Evolutionary conservation across 35 echinoderm and acorn worm genomes (phyloP).

Genomic region (Nesometra sesokonis): DNA sequence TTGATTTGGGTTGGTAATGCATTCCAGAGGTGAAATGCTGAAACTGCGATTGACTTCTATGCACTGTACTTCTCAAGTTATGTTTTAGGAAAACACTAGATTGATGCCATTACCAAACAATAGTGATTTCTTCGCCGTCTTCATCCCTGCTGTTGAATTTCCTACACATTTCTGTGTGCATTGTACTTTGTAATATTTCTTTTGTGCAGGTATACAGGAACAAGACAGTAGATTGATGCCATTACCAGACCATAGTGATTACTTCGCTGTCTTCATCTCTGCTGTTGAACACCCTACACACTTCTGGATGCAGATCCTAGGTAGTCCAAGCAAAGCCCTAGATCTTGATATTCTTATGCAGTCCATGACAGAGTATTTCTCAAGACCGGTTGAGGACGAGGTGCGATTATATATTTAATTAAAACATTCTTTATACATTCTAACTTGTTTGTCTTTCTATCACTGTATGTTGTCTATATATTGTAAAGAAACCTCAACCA

Average conservation of each 20-base stretch:
- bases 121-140: conserved; percentile 66
- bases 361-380: conserved; percentile 82
- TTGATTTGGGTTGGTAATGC: too few relatives aligned
- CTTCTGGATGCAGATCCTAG: conserved; percentile 88
- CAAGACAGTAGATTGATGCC: neutral
- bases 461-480: too few relatives aligned
- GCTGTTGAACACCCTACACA: conserved; percentile 72
- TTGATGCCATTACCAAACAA: conserved; percentile 25
- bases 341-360: conserved; percentile 58
- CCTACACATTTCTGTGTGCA: too few relatives aligned
- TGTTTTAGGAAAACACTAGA: neutral
- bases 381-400: conserved; percentile 40
- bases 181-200: neutral
- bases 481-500: too few relatives aligned
- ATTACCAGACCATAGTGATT: conserved; percentile 44
- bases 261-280: conserved; percentile 76
- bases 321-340: conserved; percentile 26
- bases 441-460: too few relatives aligned
- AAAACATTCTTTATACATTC: too few relatives aligned
- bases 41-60: too few relatives aligned
- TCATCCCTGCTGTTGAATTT: conserved; percentile 46
- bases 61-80: neutral
- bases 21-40: too few relatives aligned
- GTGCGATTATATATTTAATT: conserved; percentile 6
- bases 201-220: neutral